Conservation (phyloP, 1,140 invertebrate species). For the Sipha flava region DNA sequence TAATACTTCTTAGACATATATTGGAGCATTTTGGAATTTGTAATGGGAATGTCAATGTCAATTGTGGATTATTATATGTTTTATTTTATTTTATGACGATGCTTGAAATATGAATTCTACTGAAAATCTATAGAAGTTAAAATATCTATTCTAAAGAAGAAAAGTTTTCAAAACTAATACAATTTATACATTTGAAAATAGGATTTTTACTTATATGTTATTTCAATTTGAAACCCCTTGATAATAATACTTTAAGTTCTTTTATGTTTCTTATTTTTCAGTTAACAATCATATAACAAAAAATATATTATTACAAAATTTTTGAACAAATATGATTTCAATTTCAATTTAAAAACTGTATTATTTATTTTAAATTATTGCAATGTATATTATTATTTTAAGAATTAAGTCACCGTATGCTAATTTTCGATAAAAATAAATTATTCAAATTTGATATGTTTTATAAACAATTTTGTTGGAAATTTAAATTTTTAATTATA, state of each 20-base stretch:
- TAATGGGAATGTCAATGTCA: not conserved
- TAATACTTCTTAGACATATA: not conserved
- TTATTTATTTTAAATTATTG: too few species aligned
- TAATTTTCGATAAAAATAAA: too few species aligned
- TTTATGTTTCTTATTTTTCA: not conserved
- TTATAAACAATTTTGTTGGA: too few species aligned
- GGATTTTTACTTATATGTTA: not conserved
- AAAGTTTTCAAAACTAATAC: not conserved
- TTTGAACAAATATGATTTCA: too few species aligned
- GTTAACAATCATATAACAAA: not conserved
- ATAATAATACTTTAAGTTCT: not conserved
- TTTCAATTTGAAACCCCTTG: not conserved
- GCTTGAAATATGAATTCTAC: not conserved
- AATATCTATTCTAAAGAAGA: not conserved
- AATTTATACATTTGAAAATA: not conserved
- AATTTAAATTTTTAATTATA: too few species aligned
- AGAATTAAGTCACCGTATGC: too few species aligned
- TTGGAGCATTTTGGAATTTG: not conserved
- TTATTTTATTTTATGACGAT: not conserved
- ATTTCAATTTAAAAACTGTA: too few species aligned
- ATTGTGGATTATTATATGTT: not conserved
- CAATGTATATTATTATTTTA: too few species aligned
- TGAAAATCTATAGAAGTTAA: not conserved
- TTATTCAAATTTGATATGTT: too few species aligned
- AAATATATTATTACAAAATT: not conserved